Percentiles rank a stretch among this genome's conserved stretches.
Conservation (phyloP, 2,797 vertebrate genomes). For the Dromococcyx pavoninus region DNA sequence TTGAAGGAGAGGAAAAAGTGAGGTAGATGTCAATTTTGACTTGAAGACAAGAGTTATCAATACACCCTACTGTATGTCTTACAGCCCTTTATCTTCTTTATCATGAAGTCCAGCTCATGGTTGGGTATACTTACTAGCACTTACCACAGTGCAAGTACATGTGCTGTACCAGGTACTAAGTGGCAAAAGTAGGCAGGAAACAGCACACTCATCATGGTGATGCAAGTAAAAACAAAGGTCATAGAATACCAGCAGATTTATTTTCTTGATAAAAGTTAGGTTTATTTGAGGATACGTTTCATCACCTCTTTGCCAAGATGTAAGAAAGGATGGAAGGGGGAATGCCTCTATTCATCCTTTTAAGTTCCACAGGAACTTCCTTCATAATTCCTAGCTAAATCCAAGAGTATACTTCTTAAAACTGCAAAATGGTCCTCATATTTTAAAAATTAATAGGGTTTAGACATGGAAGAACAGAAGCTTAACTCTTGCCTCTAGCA, state of each 20-base stretch:
- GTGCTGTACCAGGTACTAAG: not conserved
- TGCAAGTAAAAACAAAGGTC: not conserved
- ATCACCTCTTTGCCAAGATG: not conserved
- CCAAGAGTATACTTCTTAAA: not conserved
- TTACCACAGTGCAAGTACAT: not conserved
- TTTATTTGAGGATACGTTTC: not conserved
- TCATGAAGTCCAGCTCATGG: not conserved
- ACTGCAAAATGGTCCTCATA: not conserved
- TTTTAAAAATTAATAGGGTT: not conserved
- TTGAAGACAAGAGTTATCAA: not conserved
- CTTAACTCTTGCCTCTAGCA: not conserved
- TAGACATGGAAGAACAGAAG: not conserved
- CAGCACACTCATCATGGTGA: fast-evolving
- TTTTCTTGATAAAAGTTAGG: not conserved
- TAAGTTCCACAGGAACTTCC: not conserved
- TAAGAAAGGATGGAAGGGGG: not conserved
- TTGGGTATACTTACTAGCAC: fast-evolving
- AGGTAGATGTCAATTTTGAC: not conserved
- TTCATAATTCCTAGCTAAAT: not conserved
- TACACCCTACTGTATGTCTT: not conserved
- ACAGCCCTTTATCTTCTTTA: not conserved
- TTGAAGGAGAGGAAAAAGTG: not conserved
- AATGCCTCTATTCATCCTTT: not conserved
- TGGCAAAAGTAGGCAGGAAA: not conserved
- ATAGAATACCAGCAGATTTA: not conserved